These are phyloP conservation scores for Phrynocephalus forsythii DNA, from an alignment of 2,797 vertebrate species.

Conservation along the genomic window DNA sequence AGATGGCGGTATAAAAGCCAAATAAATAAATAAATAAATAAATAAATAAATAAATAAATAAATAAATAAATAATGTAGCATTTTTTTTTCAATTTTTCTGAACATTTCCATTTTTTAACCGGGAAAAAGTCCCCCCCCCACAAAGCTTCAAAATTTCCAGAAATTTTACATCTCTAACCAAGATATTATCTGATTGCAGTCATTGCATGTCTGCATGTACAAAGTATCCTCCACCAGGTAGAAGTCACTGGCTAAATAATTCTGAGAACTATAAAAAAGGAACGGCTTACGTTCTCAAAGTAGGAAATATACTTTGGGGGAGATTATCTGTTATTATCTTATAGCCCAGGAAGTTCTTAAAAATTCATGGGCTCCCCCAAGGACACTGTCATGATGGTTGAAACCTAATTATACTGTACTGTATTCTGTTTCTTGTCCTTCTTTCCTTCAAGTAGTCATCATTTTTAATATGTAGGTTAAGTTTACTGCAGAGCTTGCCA, in stretches of 20 bases:
- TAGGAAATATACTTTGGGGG: neutral
- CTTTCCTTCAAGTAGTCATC: constrained; percentile 63
- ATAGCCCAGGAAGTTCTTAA: neutral
- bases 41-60: no score
- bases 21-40: no score
- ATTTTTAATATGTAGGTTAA: constrained; percentile 74
- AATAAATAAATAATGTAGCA: no score
- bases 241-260: no score
- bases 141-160: no score
- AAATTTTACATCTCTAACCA: neutral
- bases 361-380: neutral
- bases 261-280: no score
- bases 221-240: neutral
- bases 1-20: no score
- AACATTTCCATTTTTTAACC: no score
- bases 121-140: no score
- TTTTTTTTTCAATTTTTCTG: no score
- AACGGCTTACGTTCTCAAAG: neutral
- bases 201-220: neutral
- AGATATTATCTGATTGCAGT: neutral
- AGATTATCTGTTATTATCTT: neutral
- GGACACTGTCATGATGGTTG: neutral
- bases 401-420: neutral
- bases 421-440: neutral
- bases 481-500: neutral